Conservation (phyloP, 2,113 vertebrate species). For the Plecturocebus donacophilus region DNA sequence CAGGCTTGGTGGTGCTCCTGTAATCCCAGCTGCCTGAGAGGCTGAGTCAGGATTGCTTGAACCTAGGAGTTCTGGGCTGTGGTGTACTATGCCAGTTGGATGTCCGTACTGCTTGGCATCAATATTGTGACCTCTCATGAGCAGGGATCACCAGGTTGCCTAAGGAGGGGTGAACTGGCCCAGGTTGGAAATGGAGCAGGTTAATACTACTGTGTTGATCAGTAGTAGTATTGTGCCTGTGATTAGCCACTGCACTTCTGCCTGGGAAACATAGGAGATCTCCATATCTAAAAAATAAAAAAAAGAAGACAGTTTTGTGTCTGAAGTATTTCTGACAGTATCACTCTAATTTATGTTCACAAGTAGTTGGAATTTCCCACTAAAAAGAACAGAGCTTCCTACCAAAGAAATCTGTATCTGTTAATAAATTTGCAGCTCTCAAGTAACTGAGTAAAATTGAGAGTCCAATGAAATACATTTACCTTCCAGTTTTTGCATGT, state of each 20-base stretch:
- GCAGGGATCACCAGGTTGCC: neutral
- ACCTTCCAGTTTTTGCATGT: neutral
- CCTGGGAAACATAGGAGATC: neutral
- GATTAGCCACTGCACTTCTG: neutral
- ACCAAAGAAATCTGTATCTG: neutral
- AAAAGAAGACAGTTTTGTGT: too few relatives aligned
- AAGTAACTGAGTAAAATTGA: neutral
- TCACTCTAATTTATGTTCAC: neutral
- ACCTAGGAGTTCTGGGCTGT: neutral
- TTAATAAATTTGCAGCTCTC: neutral
- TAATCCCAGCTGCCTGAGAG: neutral
- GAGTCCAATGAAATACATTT: neutral
- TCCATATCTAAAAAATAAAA: neutral
- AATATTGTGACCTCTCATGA: neutral
- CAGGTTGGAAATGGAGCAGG: neutral
- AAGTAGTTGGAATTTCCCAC: neutral
- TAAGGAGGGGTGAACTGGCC: too few relatives aligned
- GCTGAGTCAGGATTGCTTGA: neutral
- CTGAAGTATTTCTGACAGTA: neutral
- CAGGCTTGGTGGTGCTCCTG: too few relatives aligned
- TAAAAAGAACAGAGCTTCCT: conserved; percentile 23
- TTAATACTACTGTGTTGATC: neutral
- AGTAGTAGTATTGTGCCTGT: neutral
- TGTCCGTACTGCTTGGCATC: neutral
- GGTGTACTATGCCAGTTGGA: neutral